phyloP scores from a whole-genome alignment of 2,888 invertebrate species.

The Erebia epiphron region DNA sequence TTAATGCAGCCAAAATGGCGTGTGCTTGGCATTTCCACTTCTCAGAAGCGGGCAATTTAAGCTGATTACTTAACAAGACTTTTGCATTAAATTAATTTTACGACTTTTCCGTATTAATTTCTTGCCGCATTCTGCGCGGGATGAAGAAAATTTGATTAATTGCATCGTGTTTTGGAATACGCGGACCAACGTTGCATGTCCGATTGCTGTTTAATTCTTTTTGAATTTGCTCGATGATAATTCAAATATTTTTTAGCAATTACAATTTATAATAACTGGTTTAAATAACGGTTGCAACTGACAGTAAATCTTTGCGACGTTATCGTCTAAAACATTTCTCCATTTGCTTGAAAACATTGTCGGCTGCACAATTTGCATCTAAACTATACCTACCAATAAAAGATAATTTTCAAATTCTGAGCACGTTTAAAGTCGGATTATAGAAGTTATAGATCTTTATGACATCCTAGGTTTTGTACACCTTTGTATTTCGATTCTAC shows the following conservation, averaged over 20 bases:
- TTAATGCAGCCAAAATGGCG: conserved; percentile 23
- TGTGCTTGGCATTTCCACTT: conserved; percentile 37
- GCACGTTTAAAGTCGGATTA: too few species aligned
- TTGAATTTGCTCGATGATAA: not conserved
- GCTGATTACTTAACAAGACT: conserved; percentile 33
- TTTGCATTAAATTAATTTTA: conserved; percentile 31
- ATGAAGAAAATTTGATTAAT: conserved; percentile 26
- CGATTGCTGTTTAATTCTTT: conserved; percentile 3
- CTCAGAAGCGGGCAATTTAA: conserved; percentile 37
- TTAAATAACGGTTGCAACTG: too few species aligned
- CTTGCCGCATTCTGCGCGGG: conserved; percentile 21
- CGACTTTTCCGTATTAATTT: conserved; percentile 29
- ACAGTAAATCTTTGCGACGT: too few species aligned
- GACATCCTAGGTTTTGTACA: too few species aligned
- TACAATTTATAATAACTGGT: too few species aligned
- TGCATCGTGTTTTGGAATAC: conserved; percentile 13
- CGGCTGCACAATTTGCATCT: too few species aligned
- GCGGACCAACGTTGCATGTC: conserved; percentile 1
- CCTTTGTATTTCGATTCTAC: too few species aligned
- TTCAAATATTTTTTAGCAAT: not conserved
- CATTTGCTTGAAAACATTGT: too few species aligned
- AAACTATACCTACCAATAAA: too few species aligned
- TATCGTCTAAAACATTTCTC: too few species aligned
- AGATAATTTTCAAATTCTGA: too few species aligned
- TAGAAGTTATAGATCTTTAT: too few species aligned